Percentiles rank a stretch among this genome's conserved stretches.
Conservation (phyloP, 2,797 vertebrate genomes). For the Acrocephalus scirpaceus region DNA sequence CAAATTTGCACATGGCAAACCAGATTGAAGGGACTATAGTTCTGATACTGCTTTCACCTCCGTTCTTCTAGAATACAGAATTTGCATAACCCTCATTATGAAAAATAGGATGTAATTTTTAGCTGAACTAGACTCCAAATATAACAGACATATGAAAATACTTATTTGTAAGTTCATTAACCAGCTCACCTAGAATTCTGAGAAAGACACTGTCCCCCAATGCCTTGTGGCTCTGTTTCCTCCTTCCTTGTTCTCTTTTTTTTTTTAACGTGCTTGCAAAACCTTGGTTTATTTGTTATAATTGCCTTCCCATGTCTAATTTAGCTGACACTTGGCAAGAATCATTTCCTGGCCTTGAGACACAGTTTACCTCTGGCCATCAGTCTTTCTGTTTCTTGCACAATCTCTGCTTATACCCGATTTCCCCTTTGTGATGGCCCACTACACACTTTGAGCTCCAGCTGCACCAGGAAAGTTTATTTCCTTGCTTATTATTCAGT, state of each 20-base stretch:
- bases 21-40: not conserved
- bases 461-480: not conserved
- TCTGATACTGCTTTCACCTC: not conserved
- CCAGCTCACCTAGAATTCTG: not conserved
- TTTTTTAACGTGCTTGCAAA: not conserved
- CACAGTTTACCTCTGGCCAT: not conserved
- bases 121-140: not conserved
- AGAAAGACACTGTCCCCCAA: not conserved
- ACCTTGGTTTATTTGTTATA: not conserved
- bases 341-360: not conserved
- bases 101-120: not conserved
- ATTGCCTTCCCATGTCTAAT: not conserved
- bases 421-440: not conserved
- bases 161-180: not conserved
- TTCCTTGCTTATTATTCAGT: not conserved
- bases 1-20: not conserved
- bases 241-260: not conserved
- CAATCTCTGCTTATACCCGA: not conserved
- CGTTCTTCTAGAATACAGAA: not conserved
- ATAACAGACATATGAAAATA: not conserved
- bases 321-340: not conserved
- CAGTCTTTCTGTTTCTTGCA: not conserved
- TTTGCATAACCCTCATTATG: not conserved
- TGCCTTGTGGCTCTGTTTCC: not conserved
- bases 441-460: not conserved